Percentiles rank a stretch among this genome's conserved stretches.
Conservation (phyloP, 2,113 vertebrate genomes). For the Zapornia atra region DNA sequence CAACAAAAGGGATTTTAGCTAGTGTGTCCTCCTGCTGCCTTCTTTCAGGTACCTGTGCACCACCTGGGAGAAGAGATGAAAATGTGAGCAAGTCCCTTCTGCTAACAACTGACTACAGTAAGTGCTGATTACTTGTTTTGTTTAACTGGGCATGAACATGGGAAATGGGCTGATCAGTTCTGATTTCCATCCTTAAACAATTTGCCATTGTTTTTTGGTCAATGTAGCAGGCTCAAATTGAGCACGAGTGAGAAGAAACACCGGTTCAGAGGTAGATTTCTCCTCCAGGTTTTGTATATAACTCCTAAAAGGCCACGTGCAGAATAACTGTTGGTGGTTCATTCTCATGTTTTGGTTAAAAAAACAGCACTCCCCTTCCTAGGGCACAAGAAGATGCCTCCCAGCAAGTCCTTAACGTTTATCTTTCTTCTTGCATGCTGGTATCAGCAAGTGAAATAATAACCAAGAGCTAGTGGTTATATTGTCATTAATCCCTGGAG, state of each 20-base stretch:
- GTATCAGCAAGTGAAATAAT: neutral
- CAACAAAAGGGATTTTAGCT: neutral
- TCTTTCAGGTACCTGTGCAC: accelerated
- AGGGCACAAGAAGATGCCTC: neutral
- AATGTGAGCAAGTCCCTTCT: neutral
- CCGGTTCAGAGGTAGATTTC: neutral
- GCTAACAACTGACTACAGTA: neutral
- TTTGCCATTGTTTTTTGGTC: neutral
- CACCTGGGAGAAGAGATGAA: neutral
- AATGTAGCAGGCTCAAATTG: neutral
- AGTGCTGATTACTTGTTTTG: neutral
- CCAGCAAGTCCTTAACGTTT: neutral
- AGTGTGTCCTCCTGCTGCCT: neutral
- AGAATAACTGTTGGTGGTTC: neutral
- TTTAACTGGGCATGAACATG: neutral
- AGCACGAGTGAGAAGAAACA: neutral
- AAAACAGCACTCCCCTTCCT: neutral
- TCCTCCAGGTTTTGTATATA: neutral
- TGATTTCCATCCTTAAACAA: neutral
- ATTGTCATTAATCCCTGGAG: neutral
- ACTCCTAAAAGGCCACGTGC: neutral
- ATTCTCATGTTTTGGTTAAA: neutral
- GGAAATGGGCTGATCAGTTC: neutral
- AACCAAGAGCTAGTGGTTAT: neutral
- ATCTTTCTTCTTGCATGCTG: neutral